Percentiles rank a stretch among this genome's conserved stretches.
phyloP scores from a whole-genome alignment of 2,797 vertebrate genomes.

The Melanogrammus aeglefinus region DNA sequence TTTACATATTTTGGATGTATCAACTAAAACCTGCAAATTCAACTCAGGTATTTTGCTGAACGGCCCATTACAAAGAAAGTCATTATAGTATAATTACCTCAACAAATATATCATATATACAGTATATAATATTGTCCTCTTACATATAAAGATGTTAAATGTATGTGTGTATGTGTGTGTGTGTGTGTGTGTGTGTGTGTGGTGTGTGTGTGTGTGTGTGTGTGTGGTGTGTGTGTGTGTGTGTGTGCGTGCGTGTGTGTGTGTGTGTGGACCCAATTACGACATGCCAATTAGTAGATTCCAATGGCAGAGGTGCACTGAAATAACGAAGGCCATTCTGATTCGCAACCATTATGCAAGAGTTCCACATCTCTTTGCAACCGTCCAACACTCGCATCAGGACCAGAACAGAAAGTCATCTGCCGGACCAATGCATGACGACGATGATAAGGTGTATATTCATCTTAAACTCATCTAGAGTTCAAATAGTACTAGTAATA shows the following conservation, averaged over 20 bases:
- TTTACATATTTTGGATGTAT: no score
- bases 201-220: neutral
- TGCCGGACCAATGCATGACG: neutral
- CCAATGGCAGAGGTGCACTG: neutral
- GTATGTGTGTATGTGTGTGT: neutral
- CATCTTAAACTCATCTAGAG: neutral
- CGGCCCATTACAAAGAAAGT: no score
- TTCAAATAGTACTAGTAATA: neutral
- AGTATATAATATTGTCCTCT: no score
- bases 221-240: neutral
- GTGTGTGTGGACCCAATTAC: neutral
- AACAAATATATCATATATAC: no score
- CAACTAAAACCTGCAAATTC: no score
- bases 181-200: no score
- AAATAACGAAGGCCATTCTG: neutral
- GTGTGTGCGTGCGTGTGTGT: neutral
- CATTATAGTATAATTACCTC: no score
- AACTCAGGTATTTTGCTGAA: no score
- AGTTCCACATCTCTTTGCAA: neutral
- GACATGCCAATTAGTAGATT: neutral
- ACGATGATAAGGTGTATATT: neutral
- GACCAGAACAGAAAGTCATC: neutral
- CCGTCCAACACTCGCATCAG: neutral
- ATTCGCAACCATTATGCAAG: neutral
- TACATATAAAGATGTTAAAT: no score